Percentiles rank a stretch among this genome's conserved stretches.
Evolutionary conservation across 2,888 invertebrate genomes (phyloP).

Genomic region (Lutraria lutraria): DNA sequence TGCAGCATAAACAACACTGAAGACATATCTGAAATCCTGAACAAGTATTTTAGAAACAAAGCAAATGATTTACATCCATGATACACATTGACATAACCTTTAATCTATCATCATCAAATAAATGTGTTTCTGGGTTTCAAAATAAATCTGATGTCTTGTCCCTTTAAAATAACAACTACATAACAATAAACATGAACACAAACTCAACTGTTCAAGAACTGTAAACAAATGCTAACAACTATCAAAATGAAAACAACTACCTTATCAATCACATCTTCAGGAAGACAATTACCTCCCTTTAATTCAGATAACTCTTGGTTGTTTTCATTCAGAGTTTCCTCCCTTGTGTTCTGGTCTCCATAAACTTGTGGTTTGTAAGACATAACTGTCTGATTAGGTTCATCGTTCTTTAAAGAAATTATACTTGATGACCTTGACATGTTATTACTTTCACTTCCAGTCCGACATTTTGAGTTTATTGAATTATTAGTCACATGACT

Average conservation of each 20-base stretch:
- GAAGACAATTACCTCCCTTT: not conserved
- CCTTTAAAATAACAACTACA: not conserved
- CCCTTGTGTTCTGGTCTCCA: slow-evolving; percentile 1
- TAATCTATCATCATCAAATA: not conserved
- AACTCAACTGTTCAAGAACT: slow-evolving; percentile 38
- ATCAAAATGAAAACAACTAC: slow-evolving; percentile 45
- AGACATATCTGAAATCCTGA: not conserved
- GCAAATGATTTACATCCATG: not conserved
- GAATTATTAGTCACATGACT: not conserved
- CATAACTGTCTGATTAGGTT: not conserved
- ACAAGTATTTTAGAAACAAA: not conserved
- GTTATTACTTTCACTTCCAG: slow-evolving; percentile 19
- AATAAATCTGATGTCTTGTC: not conserved
- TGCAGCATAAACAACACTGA: no score
- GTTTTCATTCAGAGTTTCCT: not conserved
- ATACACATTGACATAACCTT: not conserved
- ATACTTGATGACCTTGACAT: slow-evolving; percentile 20
- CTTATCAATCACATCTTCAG: slow-evolving; percentile 36
- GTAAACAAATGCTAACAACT: slow-evolving; percentile 42
- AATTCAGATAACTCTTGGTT: not conserved
- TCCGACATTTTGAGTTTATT: not conserved
- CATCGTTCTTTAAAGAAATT: not conserved
- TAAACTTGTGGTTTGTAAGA: slow-evolving; percentile 14
- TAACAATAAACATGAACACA: not conserved
- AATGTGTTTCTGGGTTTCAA: not conserved